Conservation (phyloP, 1,140 invertebrate genomes). For the Mesaphorura yosii region DNA sequence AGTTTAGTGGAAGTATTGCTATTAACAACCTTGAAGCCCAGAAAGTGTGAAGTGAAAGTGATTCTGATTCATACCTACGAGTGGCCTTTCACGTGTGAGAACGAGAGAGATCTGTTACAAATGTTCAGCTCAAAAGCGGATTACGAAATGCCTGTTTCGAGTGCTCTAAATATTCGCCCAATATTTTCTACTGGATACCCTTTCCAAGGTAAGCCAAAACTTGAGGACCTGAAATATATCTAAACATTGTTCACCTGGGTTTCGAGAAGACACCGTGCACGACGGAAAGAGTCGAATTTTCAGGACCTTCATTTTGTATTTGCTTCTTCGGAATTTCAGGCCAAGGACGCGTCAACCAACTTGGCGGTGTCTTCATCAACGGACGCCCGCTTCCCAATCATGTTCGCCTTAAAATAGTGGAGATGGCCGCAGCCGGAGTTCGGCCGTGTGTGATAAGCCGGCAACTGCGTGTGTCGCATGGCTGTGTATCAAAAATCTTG, state of each 20-base stretch:
- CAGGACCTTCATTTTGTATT: not conserved
- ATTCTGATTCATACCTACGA: no score
- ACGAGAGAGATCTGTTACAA: no score
- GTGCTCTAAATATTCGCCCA: conserved; percentile 33
- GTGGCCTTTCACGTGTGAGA: no score
- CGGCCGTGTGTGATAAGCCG: conserved; percentile 43
- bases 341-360: conserved; percentile 43
- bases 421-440: conserved; percentile 41
- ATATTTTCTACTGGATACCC: conserved; percentile 35
- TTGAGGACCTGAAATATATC: no score
- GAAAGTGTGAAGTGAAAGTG: no score
- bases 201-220: conserved; percentile 34
- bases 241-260: no score
- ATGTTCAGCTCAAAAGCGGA: no score
- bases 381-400: conserved; percentile 43
- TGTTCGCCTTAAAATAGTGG: conserved; percentile 42
- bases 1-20: no score
- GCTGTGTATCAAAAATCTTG: conserved; percentile 44
- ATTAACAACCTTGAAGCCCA: no score
- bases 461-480: conserved; percentile 43
- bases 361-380: conserved; percentile 46
- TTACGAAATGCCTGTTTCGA: conserved; percentile 32
- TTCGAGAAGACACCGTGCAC: not conserved
- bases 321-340: conserved; percentile 26
- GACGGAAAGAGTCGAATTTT: conserved; percentile 1